These are phyloP conservation scores for Notamacropus eugenii DNA, from an alignment of 2,797 vertebrate species.

Conservation along the genomic window DNA sequence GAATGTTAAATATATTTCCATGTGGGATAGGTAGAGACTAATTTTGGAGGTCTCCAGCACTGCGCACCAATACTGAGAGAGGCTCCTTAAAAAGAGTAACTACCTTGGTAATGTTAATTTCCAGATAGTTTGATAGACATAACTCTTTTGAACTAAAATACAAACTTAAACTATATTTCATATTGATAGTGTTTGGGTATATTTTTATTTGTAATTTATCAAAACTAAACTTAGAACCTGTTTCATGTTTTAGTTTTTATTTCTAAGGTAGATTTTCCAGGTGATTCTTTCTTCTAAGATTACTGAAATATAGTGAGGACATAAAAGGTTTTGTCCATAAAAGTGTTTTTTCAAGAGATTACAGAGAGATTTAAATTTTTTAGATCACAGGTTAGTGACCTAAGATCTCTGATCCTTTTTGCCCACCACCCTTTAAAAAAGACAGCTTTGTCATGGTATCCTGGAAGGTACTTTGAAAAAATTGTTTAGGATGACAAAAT, in stretches of 20 bases:
- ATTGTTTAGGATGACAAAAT: conserved; percentile 22
- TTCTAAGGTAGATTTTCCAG: conserved; percentile 35
- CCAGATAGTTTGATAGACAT: conserved; percentile 21
- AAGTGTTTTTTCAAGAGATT: neutral
- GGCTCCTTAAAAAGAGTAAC: conserved; percentile 41
- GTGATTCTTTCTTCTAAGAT: neutral
- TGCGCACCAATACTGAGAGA: neutral
- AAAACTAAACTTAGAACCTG: conserved; percentile 58
- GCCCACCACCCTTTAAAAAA: neutral
- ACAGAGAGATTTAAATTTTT: conserved; percentile 35
- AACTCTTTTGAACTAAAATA: neutral
- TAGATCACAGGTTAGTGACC: conserved; percentile 2
- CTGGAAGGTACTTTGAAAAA: neutral
- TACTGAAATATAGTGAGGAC: conserved; percentile 20
- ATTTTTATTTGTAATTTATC: neutral
- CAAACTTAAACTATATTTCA: neutral
- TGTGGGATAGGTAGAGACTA: conserved; percentile 29
- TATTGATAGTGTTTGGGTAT: conserved; percentile 9
- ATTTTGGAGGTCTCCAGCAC: conserved; percentile 34
- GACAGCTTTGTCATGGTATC: neutral
- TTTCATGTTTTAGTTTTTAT: conserved; percentile 38
- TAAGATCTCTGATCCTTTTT: neutral
- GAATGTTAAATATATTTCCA: conserved; percentile 23
- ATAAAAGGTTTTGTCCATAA: too few relatives aligned
- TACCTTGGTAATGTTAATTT: conserved; percentile 22